Conservation (phyloP, 2,888 invertebrate species). For the Andrena minutula region DNA sequence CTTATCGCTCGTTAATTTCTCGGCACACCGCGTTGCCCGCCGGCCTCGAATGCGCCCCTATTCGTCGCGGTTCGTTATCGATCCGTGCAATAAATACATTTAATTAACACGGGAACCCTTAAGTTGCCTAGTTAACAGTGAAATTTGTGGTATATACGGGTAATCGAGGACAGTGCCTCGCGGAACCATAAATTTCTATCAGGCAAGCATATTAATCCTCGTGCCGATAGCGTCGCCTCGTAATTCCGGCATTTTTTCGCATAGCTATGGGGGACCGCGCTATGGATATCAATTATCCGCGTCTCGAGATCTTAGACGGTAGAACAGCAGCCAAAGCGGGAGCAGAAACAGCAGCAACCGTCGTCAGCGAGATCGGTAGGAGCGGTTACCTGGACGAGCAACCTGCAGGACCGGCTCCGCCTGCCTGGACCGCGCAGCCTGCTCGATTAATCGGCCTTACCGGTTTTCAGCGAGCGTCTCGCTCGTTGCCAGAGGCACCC, state of each 20-base stretch:
- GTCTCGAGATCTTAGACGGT: slow-evolving; percentile 19
- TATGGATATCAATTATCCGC: slow-evolving; percentile 41
- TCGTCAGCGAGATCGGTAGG: slow-evolving; percentile 46
- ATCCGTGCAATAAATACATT: slow-evolving; percentile 45
- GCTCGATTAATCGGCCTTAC: slow-evolving; percentile 70
- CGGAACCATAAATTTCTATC: slow-evolving; percentile 20
- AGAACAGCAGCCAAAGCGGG: slow-evolving; percentile 22
- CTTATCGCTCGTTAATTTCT: slow-evolving; percentile 31
- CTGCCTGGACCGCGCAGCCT: slow-evolving; percentile 51
- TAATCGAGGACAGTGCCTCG: neutral
- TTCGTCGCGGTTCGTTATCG: slow-evolving; percentile 17
- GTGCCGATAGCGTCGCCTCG: neutral
- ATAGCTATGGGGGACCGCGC: neutral
- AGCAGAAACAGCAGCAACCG: slow-evolving; percentile 57
- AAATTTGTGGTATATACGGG: slow-evolving; percentile 16
- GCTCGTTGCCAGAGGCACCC: slow-evolving; percentile 46
- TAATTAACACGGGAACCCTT: slow-evolving; percentile 39
- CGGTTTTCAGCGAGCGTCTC: slow-evolving; percentile 63
- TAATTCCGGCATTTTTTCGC: slow-evolving; percentile 40
- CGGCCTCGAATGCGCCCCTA: no score
- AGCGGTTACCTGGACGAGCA: slow-evolving; percentile 39
- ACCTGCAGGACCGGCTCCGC: slow-evolving; percentile 70
- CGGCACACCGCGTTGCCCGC: neutral
- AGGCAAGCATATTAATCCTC: slow-evolving; percentile 35
- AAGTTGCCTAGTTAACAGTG: slow-evolving; percentile 6